Conservation (phyloP, 1,140 invertebrate species). For the Drosophila mayri region DNA sequence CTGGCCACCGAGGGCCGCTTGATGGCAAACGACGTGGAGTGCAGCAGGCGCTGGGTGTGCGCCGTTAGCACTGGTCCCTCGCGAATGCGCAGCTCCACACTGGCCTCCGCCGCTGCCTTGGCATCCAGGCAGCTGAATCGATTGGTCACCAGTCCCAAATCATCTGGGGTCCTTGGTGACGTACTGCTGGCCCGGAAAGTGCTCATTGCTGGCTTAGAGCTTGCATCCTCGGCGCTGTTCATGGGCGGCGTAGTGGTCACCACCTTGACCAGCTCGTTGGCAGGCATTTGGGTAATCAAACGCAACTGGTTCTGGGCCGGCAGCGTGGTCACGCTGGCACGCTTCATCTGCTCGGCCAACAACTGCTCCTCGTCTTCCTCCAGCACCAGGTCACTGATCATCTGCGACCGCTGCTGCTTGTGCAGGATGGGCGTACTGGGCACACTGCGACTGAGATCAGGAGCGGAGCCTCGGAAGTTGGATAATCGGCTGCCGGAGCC, state of each 20-base stretch:
- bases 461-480: conserved; percentile 79
- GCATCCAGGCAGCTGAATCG: conserved; percentile 60
- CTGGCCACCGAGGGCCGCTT: conserved; percentile 75
- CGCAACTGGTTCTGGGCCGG: conserved; percentile 50
- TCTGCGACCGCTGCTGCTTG: conserved; percentile 65
- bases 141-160: conserved; percentile 63
- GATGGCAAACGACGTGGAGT: conserved; percentile 80
- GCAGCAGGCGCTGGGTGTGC: conserved; percentile 68
- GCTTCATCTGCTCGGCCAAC: conserved; percentile 57
- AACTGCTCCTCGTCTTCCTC: conserved; percentile 64
- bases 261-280: conserved; percentile 68
- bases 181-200: conserved; percentile 49
- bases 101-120: conserved; percentile 12
- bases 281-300: conserved; percentile 51
- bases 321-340: conserved; percentile 60
- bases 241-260: conserved; percentile 56
- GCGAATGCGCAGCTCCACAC: conserved; percentile 61
- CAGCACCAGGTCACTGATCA: conserved; percentile 60
- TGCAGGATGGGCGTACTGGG: conserved; percentile 77
- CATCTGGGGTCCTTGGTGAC: conserved; percentile 54
- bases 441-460: conserved; percentile 82
- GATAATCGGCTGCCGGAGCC: conserved; percentile 23
- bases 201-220: conserved; percentile 59
- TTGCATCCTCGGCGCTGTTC: conserved; percentile 59
- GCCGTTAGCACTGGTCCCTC: conserved; percentile 61